Evolutionary conservation across 2,888 invertebrate genomes (phyloP), one percentile per base, ranked within the genome.

Genomic region (Conchocele bisecta): DNA sequence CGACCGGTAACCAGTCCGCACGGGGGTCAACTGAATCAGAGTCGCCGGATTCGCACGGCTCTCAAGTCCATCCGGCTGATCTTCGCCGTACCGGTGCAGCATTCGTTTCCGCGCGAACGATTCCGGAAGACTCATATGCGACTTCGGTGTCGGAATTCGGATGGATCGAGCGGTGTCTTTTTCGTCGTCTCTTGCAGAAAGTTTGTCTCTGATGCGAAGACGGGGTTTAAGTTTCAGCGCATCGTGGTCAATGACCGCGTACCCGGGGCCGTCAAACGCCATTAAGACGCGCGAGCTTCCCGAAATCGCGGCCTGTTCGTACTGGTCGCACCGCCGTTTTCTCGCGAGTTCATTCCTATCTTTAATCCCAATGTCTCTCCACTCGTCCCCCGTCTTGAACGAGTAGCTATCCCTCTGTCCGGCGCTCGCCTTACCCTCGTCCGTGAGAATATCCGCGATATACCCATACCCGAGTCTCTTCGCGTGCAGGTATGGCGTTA

Each of bases 401-500:
- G 67, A 74, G 28, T 69, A 77, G 29, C 59, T 58, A 56, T 88
- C 88, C 0, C 78, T 77, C 51, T 85, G 83, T 1, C 79, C 76
- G 3, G 75, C 78, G 41, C 81, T 77, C 0, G 86, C 86, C 7
- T 68, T 74, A 3, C 88, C 88, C 29, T 83, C 80, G 11, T 76
- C 60, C 15, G 66, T 58, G 0, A 88, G 67, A n/a, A 88, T 61
- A 17, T 81, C 77, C 3, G 83, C 82, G 15, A 88, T 81, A 17
- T 80, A 75, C n/a, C 72, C 70, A 50, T 82, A 80, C 0, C 87
- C 88, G 2, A 89, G 81, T 4, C 87, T 59, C 48, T 83, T 85
- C 4, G 89, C 88, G 57, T 87, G 84, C 11, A 89, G 69, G 46
- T 87, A 89, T 0, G 89, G 89, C 13, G 89, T 88, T 20, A 88